Conservation (phyloP, 2,113 vertebrate species). For the Gyps fulvus region DNA sequence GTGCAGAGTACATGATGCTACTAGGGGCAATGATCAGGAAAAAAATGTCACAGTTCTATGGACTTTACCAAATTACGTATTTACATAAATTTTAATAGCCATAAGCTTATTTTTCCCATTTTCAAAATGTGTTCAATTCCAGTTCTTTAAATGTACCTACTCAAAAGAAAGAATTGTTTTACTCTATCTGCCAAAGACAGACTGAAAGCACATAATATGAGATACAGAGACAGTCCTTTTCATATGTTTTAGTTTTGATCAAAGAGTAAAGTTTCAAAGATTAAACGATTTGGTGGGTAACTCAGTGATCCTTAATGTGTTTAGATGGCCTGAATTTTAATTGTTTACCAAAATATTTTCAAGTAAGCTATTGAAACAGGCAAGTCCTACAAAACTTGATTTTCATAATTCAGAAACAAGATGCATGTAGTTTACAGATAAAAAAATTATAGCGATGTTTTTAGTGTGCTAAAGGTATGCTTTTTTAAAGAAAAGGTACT, state of each 20-base stretch:
- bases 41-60: neutral
- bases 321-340: neutral
- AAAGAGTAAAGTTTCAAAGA: neutral
- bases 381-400: neutral
- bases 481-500: neutral
- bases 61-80: neutral
- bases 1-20: neutral
- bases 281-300: neutral
- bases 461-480: neutral
- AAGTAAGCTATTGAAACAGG: neutral
- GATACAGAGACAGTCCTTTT: neutral
- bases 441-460: neutral
- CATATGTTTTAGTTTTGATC: neutral
- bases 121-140: neutral
- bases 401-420: neutral
- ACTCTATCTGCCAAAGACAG: neutral
- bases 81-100: neutral
- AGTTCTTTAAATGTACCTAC: neutral
- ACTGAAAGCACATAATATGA: neutral
- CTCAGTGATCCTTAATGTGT: neutral
- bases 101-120: neutral
- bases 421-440: neutral
- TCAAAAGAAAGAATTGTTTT: neutral
- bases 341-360: neutral
- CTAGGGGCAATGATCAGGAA: neutral